A percentile compares a stretch with the other conserved stretches of the same genome.
These are phyloP conservation scores for Pachypeltis micranthus DNA, from an alignment of 1,140 invertebrate species.

Conservation along the genomic window DNA sequence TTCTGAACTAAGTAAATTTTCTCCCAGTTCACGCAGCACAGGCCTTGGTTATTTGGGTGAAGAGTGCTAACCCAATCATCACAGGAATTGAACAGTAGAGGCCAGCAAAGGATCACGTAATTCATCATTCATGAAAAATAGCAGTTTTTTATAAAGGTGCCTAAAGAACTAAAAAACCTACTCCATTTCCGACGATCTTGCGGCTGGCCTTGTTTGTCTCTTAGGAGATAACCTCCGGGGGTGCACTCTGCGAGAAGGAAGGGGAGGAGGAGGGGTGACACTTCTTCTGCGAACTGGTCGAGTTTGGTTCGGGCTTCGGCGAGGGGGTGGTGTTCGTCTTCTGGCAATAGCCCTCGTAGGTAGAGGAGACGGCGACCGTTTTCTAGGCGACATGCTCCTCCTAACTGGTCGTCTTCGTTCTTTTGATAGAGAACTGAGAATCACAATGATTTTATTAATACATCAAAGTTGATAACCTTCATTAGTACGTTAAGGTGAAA, in stretches of 20 bases:
- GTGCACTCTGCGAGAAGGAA: background rate
- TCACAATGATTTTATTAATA: too few relatives aligned
- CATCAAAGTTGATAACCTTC: too few relatives aligned
- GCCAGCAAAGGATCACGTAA: too few relatives aligned
- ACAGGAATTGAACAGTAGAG: too few relatives aligned
- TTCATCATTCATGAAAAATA: too few relatives aligned
- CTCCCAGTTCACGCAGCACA: too few relatives aligned
- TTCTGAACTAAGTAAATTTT: too few relatives aligned
- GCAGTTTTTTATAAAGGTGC: too few relatives aligned
- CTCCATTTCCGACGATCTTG: background rate
- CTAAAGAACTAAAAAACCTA: too few relatives aligned
- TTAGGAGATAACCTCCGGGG: background rate
- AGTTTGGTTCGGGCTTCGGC: background rate
- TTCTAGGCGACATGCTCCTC: background rate
- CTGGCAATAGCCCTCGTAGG: background rate
- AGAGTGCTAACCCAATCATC: too few relatives aligned
- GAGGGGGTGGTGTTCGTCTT: background rate
- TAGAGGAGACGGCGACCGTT: conserved; percentile 2
- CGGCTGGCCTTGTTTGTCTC: background rate
- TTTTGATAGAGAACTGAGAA: background rate
- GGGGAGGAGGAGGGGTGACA: background rate
- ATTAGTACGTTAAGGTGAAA: too few relatives aligned
- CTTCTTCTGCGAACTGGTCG: background rate
- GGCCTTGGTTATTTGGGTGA: too few relatives aligned
- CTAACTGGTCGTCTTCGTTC: background rate